Evolutionary conservation across 1,140 invertebrate species (phyloP).

Genomic region (Subanguina moxae): DNA sequence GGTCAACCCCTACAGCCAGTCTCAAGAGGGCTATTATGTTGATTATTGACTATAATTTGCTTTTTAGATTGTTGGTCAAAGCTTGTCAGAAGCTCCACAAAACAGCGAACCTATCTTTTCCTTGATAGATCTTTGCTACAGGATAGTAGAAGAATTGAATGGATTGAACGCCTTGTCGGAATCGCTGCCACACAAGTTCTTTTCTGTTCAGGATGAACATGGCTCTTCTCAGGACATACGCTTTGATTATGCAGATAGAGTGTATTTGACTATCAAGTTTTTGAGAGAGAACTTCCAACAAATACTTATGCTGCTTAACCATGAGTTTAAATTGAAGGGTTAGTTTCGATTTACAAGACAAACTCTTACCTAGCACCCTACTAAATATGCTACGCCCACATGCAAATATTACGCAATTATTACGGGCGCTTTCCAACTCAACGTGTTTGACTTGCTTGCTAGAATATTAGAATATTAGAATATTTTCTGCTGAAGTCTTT

Average conservation of each 20-base stretch:
- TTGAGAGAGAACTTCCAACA: slow-evolving; percentile 24
- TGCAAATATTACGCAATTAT: too few relatives aligned
- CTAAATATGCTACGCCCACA: too few relatives aligned
- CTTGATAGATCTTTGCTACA: slow-evolving; percentile 16
- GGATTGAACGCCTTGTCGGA: slow-evolving; percentile 4
- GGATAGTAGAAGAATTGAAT: slow-evolving; percentile 3
- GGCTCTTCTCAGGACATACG: neutral
- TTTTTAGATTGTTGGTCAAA: slow-evolving; percentile 32
- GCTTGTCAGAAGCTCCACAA: slow-evolving; percentile 25
- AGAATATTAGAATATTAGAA: too few relatives aligned
- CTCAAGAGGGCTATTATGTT: too few relatives aligned
- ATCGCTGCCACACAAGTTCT: slow-evolving; percentile 8
- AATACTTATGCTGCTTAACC: slow-evolving; percentile 16
- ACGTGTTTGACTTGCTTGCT: too few relatives aligned
- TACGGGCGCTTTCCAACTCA: too few relatives aligned
- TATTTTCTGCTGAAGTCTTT: too few relatives aligned
- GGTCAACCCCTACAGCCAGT: too few relatives aligned
- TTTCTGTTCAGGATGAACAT: neutral
- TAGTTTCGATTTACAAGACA: neutral
- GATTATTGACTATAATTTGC: too few relatives aligned
- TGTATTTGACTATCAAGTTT: slow-evolving; percentile 32
- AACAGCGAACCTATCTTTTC: neutral
- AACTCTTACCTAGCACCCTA: too few relatives aligned
- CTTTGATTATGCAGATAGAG: slow-evolving; percentile 20
- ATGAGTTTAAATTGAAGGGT: neutral